Evolutionary conservation across 1,140 invertebrate genomes (phyloP), one percentile per base, ranked within the genome.

Genomic region (Drosophila equinoxialis): DNA sequence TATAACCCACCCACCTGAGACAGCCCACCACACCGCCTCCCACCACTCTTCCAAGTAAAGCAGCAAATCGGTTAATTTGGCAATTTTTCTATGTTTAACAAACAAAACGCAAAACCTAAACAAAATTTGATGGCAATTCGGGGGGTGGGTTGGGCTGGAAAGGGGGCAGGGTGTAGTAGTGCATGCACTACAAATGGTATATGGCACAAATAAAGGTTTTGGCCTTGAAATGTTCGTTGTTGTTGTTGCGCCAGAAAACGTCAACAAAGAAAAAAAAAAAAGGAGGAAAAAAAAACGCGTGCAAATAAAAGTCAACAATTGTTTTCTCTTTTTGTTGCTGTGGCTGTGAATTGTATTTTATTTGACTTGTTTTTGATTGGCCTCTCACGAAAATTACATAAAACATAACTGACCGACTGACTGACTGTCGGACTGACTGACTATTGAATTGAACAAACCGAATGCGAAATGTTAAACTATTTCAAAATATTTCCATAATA

Each of bases 31-130:
- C n/a, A 23, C 20, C 20, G 2, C 45, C 17, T 0, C 20, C 6
- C 0, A 14, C 8, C 33, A 35, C 33, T 6, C 33, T 1, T 48
- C 17, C 45, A 48, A 23, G 20, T 1, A 23, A 23, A 23, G 20
- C 20, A 23, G 2, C 20, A 23, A 48, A 20, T 51, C 45, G 17
- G 8, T 23, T 51, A 23, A 51, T 23, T 51, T 51, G 45, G 45
- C 45, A 51, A 51, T 51, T 51, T 51, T 51, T 51, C 45, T 51
- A 51, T 51, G 45, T 51, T 51, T 51, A 51, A 51, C 45, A 51
- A 51, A 51, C 45, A 51, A 23, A 51, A 51, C 45, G 45, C 10
- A 51, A 51, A 51, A 51, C 8, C 45, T 51, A 51, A 51, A 51
- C 45, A 51, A 51, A 51, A 51, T 23, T 23, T 51, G 1, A 3